Conservation (phyloP, 2,797 vertebrate genomes). For the Pterois miles region DNA sequence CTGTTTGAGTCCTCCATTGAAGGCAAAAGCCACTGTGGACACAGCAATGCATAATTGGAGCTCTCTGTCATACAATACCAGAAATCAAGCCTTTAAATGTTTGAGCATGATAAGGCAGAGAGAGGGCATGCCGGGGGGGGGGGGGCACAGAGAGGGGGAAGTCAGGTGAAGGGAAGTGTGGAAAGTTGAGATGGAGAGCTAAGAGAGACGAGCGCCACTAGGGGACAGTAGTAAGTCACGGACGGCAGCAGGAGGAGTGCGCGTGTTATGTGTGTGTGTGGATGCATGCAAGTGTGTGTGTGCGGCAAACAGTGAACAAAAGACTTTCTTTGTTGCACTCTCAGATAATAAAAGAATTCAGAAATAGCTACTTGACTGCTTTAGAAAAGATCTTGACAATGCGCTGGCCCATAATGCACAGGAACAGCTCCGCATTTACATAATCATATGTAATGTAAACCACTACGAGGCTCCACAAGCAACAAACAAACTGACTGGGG, state of each 20-base stretch:
- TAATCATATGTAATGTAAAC: slow-evolving; percentile 87
- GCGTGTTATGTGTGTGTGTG: slow-evolving; percentile 31
- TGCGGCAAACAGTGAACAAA: slow-evolving; percentile 94
- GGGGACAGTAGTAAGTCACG: slow-evolving; percentile 99
- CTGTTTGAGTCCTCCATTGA: slow-evolving; percentile 85
- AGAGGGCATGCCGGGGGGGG: slow-evolving; percentile 74
- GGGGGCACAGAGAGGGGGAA: slow-evolving; percentile 47
- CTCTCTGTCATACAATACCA: slow-evolving; percentile 81
- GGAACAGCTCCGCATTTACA: slow-evolving; percentile 83
- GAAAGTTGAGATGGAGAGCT: slow-evolving; percentile 67
- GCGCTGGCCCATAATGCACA: slow-evolving; percentile 83
- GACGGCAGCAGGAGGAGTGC: slow-evolving; percentile 72
- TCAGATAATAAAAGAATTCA: slow-evolving; percentile 89
- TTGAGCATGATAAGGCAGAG: slow-evolving; percentile 90
- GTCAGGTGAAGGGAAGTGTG: slow-evolving; percentile 72
- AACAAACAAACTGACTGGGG: slow-evolving; percentile 83
- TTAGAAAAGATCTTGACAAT: slow-evolving; percentile 87
- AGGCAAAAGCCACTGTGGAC: slow-evolving; percentile 84
- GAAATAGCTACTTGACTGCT: slow-evolving; percentile 89
- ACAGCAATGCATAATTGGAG: slow-evolving; percentile 83
- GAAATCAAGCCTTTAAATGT: slow-evolving; percentile 90
- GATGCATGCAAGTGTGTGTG: slow-evolving; percentile 61
- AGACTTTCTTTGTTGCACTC: slow-evolving; percentile 93
- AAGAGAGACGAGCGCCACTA: slow-evolving; percentile 84
- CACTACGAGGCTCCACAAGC: slow-evolving; percentile 74